Evolutionary conservation across 2,797 vertebrate species (phyloP).

Genomic region (Orestias chungarensis): DNA sequence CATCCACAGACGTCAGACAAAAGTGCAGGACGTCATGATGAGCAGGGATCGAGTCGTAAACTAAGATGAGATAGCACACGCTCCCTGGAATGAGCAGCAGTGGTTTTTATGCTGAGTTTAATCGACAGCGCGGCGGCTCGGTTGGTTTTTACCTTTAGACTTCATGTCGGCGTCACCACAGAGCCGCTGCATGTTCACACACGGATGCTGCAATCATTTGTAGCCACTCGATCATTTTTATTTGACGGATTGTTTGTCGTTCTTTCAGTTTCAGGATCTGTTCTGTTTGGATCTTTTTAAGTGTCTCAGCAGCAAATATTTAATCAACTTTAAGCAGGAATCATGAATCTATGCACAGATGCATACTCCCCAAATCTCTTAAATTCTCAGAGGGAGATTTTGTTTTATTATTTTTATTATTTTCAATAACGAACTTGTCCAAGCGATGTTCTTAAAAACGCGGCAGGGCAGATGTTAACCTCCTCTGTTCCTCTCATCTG

Average conservation of each 20-base stretch:
- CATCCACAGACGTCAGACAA: conserved; percentile 33
- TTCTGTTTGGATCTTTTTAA: too few species aligned
- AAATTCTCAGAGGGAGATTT: conserved; percentile 8
- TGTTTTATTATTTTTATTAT: not conserved
- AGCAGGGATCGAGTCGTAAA: conserved; percentile 54
- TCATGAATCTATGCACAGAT: conserved; percentile 5
- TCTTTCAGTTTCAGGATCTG: not conserved
- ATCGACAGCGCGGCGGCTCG: conserved; percentile 14
- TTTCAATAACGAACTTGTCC: conserved; percentile 1
- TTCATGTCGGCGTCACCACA: conserved; percentile 21
- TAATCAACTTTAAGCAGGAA: conserved; percentile 32
- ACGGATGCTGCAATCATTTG: not conserved
- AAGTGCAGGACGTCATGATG: conserved; percentile 54
- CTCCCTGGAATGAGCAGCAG: conserved; percentile 41
- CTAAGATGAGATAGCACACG: conserved; percentile 49
- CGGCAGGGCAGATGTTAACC: conserved; percentile 29
- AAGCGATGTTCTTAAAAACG: conserved; percentile 29
- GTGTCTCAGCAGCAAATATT: conserved; percentile 31
- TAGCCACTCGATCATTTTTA: not conserved
- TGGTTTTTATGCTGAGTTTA: conserved; percentile 47
- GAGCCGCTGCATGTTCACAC: conserved; percentile 31
- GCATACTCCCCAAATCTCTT: not conserved
- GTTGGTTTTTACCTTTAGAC: conserved; percentile 39
- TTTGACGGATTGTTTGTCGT: not conserved
- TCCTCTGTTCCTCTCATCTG: conserved; percentile 24